Conservation (phyloP, 2,797 vertebrate species). For the Centropyge bicolor region DNA sequence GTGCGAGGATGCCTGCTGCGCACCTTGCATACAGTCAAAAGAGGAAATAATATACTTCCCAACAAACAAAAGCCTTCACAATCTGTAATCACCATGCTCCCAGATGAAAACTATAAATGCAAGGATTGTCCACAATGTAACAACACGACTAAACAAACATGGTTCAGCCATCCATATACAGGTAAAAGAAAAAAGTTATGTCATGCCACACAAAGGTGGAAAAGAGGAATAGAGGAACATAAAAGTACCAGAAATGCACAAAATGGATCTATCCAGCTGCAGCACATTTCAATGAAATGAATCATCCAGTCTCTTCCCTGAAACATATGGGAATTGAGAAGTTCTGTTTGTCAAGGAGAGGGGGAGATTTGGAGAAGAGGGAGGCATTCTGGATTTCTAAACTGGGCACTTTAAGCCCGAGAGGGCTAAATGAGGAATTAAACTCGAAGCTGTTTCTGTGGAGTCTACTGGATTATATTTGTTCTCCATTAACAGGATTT, state of each 20-base stretch:
- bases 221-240: background rate
- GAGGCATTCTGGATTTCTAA: background rate
- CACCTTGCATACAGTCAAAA: background rate
- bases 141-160: background rate
- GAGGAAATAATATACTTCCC: background rate
- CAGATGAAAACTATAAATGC: background rate
- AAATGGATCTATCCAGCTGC: background rate
- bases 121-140: background rate
- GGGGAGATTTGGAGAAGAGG: background rate
- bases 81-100: background rate
- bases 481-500: background rate
- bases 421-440: slow-evolving; percentile 3
- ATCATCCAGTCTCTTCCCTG: background rate
- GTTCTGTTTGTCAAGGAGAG: background rate
- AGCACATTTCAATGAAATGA: background rate
- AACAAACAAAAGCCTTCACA: background rate
- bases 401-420: background rate
- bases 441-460: background rate
- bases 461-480: background rate
- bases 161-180: background rate
- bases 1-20: slow-evolving; percentile 1
- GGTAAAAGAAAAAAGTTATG: background rate
- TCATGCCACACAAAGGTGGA: background rate
- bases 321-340: background rate
- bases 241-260: background rate